A percentile compares a stretch with the other conserved stretches of the same genome.
Conservation (phyloP, 2,113 vertebrate genomes). For the Cryptomyrus ogoouensis region DNA sequence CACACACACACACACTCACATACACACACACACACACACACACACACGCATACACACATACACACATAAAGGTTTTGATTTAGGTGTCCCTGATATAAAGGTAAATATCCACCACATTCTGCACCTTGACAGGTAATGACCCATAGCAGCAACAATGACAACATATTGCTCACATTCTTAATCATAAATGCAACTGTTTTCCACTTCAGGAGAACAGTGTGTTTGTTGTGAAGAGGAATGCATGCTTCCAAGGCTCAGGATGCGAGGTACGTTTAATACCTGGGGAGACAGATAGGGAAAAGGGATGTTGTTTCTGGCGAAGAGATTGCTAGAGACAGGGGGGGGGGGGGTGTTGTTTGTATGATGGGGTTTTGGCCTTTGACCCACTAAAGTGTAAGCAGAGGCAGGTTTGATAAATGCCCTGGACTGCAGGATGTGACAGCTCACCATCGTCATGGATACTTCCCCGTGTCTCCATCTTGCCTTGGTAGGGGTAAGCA, state of each 20-base stretch:
- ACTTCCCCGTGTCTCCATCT: not conserved
- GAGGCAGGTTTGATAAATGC: conserved; percentile 10
- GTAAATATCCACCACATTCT: not conserved
- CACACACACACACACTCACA: too few relatives aligned
- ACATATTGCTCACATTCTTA: not conserved
- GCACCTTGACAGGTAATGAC: not conserved
- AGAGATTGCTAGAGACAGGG: not conserved
- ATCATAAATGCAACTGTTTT: not conserved
- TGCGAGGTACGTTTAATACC: not conserved
- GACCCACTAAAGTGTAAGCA: conserved; percentile 3
- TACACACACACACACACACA: too few relatives aligned
- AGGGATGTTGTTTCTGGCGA: not conserved
- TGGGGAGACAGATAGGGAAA: not conserved
- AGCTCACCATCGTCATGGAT: not conserved
- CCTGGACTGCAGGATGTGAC: not conserved
- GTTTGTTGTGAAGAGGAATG: not conserved
- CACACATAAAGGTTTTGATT: not conserved
- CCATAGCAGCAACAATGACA: not conserved
- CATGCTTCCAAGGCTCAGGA: not conserved
- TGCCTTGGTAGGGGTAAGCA: not conserved
- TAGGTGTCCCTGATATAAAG: not conserved
- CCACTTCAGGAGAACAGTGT: not conserved
- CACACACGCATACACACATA: too few relatives aligned
- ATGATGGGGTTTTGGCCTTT: not conserved
- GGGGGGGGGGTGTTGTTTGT: not conserved